Evolutionary conservation across 2,888 invertebrate genomes (phyloP).

Genomic region (Arrhopalites spinosus): DNA sequence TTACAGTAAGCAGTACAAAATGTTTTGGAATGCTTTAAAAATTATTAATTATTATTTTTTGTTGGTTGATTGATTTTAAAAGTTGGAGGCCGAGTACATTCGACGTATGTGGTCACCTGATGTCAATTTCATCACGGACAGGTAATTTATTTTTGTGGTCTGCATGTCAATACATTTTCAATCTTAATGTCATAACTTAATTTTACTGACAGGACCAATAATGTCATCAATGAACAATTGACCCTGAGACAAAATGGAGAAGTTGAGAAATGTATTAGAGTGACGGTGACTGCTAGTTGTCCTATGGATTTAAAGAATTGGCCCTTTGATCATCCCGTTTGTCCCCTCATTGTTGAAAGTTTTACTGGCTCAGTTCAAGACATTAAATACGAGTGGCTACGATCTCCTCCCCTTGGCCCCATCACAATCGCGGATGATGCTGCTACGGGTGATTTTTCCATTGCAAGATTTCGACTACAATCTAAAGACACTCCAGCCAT

Average conservation of each 20-base stretch:
- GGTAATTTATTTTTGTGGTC: background rate
- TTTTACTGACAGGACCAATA: background rate
- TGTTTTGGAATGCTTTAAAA: too few species aligned
- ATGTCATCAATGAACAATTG: conserved; percentile 18
- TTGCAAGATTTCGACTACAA: background rate
- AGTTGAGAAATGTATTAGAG: conserved; percentile 60
- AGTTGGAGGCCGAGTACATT: background rate
- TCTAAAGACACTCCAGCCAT: background rate
- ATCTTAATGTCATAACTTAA: conserved; percentile 6
- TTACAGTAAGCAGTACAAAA: background rate
- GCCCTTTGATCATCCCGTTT: conserved; percentile 93
- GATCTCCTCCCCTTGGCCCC: conserved; percentile 69
- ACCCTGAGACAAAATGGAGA: conserved; percentile 18
- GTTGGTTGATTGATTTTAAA: background rate
- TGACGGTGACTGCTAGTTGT: conserved; percentile 93
- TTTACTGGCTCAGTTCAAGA: conserved; percentile 85
- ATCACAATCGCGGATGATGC: conserved; percentile 4
- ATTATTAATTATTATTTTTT: background rate
- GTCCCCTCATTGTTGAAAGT: conserved; percentile 95
- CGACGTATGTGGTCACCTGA: background rate
- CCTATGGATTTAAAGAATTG: conserved; percentile 96
- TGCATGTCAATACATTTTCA: too few species aligned
- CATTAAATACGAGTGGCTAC: conserved; percentile 95
- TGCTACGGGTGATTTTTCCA: conserved; percentile 1
- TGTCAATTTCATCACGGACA: background rate